Evolutionary conservation across 2,888 invertebrate species (phyloP).

Genomic region (Drosophila neotestacea): DNA sequence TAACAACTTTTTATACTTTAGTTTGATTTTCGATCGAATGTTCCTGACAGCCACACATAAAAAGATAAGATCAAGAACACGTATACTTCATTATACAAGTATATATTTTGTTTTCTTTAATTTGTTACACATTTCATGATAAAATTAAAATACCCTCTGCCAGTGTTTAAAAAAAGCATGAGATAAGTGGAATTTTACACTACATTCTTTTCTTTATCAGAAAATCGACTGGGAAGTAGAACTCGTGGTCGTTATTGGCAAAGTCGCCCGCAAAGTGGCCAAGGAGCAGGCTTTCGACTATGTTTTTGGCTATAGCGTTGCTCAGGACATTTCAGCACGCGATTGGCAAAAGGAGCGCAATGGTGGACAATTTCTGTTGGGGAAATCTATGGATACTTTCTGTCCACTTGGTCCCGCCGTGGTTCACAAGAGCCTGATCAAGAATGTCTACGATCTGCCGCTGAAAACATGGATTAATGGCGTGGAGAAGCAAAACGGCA

Average conservation of each 20-base stretch:
- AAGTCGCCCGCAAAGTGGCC: slow-evolving; percentile 89
- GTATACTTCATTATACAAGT: no score
- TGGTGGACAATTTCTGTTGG: slow-evolving; percentile 91
- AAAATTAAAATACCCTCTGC: no score
- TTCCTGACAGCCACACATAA: no score
- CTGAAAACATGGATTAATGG: slow-evolving; percentile 92
- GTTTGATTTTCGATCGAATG: no score
- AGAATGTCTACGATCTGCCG: slow-evolving; percentile 89
- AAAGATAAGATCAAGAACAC: no score
- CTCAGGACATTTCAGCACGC: slow-evolving; percentile 94
- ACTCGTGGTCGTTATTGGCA: slow-evolving; percentile 87
- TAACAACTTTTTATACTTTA: no score
- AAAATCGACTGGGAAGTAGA: slow-evolving; percentile 96
- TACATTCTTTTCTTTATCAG: slow-evolving; percentile 85
- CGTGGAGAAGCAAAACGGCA: slow-evolving; percentile 91
- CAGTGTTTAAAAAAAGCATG: not conserved
- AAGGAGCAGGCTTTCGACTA: slow-evolving; percentile 90
- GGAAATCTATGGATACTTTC: slow-evolving; percentile 94
- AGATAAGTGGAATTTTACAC: not conserved
- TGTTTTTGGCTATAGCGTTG: slow-evolving; percentile 93
- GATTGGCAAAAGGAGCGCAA: slow-evolving; percentile 89
- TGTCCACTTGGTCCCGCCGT: slow-evolving; percentile 95
- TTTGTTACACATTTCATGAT: no score
- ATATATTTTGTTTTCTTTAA: no score
- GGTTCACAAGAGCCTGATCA: slow-evolving; percentile 90